Percentiles rank a stretch among this genome's conserved stretches.
Conservation (phyloP, 2,797 vertebrate species). For the Chaenodraco wilsoni region DNA sequence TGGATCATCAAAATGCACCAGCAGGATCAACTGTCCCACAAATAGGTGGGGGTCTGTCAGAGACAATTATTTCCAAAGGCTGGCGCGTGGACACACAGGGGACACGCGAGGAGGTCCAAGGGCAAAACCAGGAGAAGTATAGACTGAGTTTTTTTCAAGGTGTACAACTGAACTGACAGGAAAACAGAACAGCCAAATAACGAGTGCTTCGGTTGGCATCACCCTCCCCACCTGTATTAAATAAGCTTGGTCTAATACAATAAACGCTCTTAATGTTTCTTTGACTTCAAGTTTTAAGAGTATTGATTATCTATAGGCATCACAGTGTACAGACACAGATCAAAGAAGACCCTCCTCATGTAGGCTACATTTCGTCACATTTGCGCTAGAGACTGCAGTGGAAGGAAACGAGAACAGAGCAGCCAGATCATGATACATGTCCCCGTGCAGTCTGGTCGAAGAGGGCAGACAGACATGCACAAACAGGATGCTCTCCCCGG, state of each 20-base stretch:
- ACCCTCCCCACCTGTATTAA: background rate
- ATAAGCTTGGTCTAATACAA: background rate
- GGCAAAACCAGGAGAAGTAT: background rate
- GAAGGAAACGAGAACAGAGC: slow-evolving; percentile 33
- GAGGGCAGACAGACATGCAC: slow-evolving; percentile 35
- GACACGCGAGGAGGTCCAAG: background rate
- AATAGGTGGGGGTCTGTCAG: slow-evolving; percentile 19
- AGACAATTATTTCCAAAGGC: background rate
- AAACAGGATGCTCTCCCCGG: slow-evolving; percentile 80
- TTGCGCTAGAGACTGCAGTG: background rate
- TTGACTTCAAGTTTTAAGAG: background rate
- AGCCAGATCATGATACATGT: slow-evolving; percentile 17
- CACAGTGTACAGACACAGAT: background rate
- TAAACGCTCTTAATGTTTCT: too few species aligned
- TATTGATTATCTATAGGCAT: background rate
- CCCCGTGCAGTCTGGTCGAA: slow-evolving; percentile 30
- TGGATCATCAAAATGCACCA: slow-evolving; percentile 34
- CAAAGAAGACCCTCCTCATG: background rate
- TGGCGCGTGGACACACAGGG: background rate
- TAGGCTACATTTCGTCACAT: background rate
- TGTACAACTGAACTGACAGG: background rate
- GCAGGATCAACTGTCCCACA: background rate
- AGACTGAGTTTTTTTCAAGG: background rate
- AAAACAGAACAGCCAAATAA: background rate
- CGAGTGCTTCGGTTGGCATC: background rate